These are phyloP conservation scores for Pseudomyrmex flavicornis DNA, from an alignment of 1,140 invertebrate genomes.

Conservation along the genomic window DNA sequence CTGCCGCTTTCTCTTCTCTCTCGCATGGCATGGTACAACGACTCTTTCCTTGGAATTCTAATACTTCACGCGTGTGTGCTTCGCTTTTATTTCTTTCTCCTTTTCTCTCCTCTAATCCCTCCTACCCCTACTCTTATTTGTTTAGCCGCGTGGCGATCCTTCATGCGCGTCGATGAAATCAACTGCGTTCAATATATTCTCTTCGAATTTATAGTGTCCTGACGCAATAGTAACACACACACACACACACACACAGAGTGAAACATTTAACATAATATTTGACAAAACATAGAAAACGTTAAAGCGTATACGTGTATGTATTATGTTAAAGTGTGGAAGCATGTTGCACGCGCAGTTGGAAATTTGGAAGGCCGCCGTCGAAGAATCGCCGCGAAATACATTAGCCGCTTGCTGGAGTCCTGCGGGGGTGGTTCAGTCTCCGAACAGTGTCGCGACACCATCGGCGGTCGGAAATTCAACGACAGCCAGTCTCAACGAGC, in stretches of 20 bases:
- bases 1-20: constrained; percentile 80
- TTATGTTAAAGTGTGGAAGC: constrained; percentile 89
- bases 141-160: not conserved
- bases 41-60: constrained; percentile 77
- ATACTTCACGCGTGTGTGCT: constrained; percentile 72
- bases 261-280: no score
- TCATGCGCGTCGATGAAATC: no score
- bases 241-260: not conserved
- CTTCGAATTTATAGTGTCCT: not conserved
- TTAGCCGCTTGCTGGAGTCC: constrained; percentile 82
- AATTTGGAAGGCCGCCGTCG: constrained; percentile 94
- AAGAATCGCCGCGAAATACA: constrained; percentile 84
- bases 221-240: not conserved
- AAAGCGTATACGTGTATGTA: not conserved
- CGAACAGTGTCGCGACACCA: constrained; percentile 43
- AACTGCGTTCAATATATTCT: no score
- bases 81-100: constrained; percentile 33
- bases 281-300: no score
- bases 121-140: not conserved
- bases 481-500: constrained; percentile 77
- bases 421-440: constrained; percentile 78
- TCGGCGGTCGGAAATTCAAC: constrained; percentile 67
- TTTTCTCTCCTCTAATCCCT: constrained; percentile 1
- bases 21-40: constrained; percentile 63
- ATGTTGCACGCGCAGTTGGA: constrained; percentile 95